phyloP scores from a whole-genome alignment of 2,113 vertebrate species.

The Vanacampus margaritifer region DNA sequence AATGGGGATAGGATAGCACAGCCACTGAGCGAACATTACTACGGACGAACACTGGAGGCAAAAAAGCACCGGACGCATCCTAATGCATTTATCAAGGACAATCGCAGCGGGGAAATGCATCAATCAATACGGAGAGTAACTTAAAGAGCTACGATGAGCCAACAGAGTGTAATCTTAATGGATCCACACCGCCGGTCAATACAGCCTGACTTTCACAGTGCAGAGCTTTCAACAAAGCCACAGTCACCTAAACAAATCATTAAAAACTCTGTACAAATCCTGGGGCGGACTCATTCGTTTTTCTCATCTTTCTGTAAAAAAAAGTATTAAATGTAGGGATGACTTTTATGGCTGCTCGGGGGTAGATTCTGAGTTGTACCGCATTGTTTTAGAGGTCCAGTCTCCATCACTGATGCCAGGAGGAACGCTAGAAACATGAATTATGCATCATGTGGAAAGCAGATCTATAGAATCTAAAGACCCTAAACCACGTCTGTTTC shows the following conservation, averaged over 20 bases:
- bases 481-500: background rate
- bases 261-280: background rate
- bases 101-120: slow-evolving; percentile 28
- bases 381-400: background rate
- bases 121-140: slow-evolving; percentile 46
- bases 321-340: background rate
- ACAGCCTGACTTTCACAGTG: slow-evolving; percentile 21
- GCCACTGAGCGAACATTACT: slow-evolving; percentile 24
- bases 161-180: slow-evolving; percentile 39
- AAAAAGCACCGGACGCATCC: slow-evolving; percentile 29
- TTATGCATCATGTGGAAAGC: background rate
- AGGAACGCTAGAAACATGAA: background rate
- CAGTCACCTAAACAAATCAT: background rate
- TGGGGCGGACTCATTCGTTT: background rate
- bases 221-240: slow-evolving; percentile 1
- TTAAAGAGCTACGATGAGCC: slow-evolving; percentile 43
- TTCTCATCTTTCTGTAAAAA: background rate
- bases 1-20: slow-evolving; percentile 7
- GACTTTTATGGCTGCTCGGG: background rate
- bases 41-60: slow-evolving; percentile 30
- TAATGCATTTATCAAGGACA: slow-evolving; percentile 51
- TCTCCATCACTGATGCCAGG: background rate
- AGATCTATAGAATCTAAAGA: background rate
- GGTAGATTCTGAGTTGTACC: background rate
- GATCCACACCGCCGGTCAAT: slow-evolving; percentile 36